phyloP scores from a whole-genome alignment of 2,113 vertebrate species.

The Scophthalmus maximus region DNA sequence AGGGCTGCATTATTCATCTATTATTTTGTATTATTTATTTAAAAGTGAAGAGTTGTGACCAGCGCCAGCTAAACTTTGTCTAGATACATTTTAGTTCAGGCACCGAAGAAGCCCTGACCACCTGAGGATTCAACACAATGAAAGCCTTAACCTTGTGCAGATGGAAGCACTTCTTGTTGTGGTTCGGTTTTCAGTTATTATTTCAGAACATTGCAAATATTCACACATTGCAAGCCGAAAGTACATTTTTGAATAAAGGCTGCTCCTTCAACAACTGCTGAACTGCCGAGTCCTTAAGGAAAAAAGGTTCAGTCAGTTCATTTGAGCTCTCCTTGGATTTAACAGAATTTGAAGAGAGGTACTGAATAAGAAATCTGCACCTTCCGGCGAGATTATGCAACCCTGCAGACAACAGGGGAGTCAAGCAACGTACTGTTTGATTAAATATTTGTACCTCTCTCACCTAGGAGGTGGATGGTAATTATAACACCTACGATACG shows the following conservation, averaged over 20 bases:
- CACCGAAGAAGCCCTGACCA: conserved; percentile 1
- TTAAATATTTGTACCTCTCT: conserved; percentile 29
- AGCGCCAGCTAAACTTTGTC: not conserved
- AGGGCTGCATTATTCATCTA: conserved; percentile 34
- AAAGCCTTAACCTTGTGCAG: conserved; percentile 24
- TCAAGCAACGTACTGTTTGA: conserved; percentile 2
- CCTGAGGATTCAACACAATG: not conserved
- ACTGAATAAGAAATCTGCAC: conserved; percentile 26
- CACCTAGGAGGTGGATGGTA: conserved; percentile 90
- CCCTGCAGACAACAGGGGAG: conserved; percentile 3
- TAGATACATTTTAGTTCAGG: not conserved
- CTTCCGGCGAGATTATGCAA: conserved; percentile 27
- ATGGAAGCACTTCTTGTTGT: not conserved
- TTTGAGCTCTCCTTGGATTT: conserved; percentile 1
- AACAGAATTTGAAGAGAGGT: conserved; percentile 16
- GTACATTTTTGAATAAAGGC: not conserved
- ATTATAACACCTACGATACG: conserved; percentile 91
- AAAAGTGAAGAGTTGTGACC: not conserved
- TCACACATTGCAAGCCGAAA: not conserved
- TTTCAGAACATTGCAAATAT: conserved; percentile 8
- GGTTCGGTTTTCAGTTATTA: not conserved
- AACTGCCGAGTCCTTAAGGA: no score
- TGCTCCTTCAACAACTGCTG: not conserved
- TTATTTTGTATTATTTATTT: conserved; percentile 18
- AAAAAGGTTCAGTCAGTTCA: conserved; percentile 4